Evolutionary conservation across 2,797 vertebrate genomes (phyloP), one percentile per base, ranked within the genome.

Genomic region (Clarias fuscus): DNA sequence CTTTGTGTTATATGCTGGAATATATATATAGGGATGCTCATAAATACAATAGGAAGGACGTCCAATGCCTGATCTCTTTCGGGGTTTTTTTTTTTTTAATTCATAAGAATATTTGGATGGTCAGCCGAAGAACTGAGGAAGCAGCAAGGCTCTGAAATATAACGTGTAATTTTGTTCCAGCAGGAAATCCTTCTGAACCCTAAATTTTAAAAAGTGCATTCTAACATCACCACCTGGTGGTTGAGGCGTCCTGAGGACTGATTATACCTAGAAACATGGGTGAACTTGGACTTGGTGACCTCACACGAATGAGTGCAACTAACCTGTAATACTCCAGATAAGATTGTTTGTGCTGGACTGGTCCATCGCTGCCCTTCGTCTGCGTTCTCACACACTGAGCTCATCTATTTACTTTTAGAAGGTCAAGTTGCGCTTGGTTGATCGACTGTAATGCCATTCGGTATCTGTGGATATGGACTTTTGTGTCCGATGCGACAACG

Each of bases 301-400:
- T 62, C 68, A 62, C 71, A 90, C 85, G 84, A 93, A 87, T 85
- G 83, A 90, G 90, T 2, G 82, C 77, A 82, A 27, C 86, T 90
- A 53, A 53, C 11, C 10, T 53, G 48, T 86, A 87, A 91, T 87
- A 85, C 86, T 86, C 86, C 75, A 92, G 92, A 93, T 94, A 93
- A 93, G 90, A 81, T 22, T 65, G 62, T 20, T 18, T 82, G 78
- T 73, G 37, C 85, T 83, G 79, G 76, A 82, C 40, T 33, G 68
- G 58, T 72, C 24, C 20, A 20, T 53, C 18, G 14, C 40, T 62
- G 62, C 56, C 67, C 48, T 48, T 33, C 65, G 86, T 88, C 79
- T 85, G 85, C 65, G 67, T 67, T 88, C n/a, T 83, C 65, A 70
- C 76, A 59, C 67, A 48, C 76, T 85, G 85, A 82, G 58, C 40